phyloP scores from a whole-genome alignment of 1,140 invertebrate genomes.

The Vanessa atalanta region DNA sequence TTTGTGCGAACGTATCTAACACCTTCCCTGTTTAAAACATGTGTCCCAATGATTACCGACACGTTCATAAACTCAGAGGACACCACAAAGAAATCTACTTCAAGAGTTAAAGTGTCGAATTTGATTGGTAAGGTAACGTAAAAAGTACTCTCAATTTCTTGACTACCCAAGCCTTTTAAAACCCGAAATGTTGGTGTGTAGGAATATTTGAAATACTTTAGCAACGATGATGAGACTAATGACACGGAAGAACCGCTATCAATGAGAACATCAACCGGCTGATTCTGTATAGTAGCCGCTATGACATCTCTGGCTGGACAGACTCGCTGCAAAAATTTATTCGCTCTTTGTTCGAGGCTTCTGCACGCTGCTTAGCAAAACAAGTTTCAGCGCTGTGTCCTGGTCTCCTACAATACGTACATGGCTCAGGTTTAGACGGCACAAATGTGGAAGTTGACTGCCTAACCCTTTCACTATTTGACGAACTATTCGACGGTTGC shows the following conservation, averaged over 20 bases:
- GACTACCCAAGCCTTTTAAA: conserved; percentile 38
- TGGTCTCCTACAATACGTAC: conserved; percentile 30
- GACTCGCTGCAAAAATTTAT: conserved; percentile 35
- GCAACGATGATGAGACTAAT: conserved; percentile 34
- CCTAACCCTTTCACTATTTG: not conserved
- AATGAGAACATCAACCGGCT: conserved; percentile 42
- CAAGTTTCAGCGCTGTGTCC: conserved; percentile 32
- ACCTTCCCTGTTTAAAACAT: too few species aligned
- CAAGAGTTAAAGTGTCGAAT: conserved; percentile 26
- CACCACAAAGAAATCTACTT: too few species aligned
- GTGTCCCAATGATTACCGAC: too few species aligned
- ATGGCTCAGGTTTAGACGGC: conserved; percentile 9
- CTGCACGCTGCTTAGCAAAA: conserved; percentile 34
- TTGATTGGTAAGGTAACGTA: conserved; percentile 29
- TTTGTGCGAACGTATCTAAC: too few species aligned
- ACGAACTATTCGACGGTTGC: not conserved
- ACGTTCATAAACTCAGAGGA: too few species aligned
- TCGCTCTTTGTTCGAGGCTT: conserved; percentile 15
- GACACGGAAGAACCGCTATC: conserved; percentile 42
- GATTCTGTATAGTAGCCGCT: conserved; percentile 33
- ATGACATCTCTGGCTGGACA: conserved; percentile 25
- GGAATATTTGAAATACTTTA: conserved; percentile 34
- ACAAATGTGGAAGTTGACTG: too few species aligned
- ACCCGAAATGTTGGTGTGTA: conserved; percentile 21
- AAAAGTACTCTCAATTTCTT: conserved; percentile 29